Percentiles rank a stretch among this genome's conserved stretches.
These are phyloP conservation scores for Pseudococcus jackbeardsleyi DNA, from an alignment of 2,888 invertebrate species.

Conservation along the genomic window DNA sequence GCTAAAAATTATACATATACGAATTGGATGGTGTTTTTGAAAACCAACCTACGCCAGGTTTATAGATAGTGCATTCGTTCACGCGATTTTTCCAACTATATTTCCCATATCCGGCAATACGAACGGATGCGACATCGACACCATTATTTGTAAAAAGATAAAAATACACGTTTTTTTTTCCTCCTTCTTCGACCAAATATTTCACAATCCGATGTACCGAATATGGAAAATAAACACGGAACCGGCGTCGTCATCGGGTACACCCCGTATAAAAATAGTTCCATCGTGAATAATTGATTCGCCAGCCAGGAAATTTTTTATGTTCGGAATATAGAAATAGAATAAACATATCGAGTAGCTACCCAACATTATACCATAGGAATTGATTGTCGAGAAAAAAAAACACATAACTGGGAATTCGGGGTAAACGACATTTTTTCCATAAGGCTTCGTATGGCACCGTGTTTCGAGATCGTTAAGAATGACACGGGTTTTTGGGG, in stretches of 20 bases:
- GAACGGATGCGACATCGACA: not conserved
- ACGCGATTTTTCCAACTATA: not conserved
- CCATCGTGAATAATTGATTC: conserved; percentile 25
- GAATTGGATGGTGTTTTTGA: not conserved
- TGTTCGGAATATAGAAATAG: not conserved
- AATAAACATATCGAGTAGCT: not conserved
- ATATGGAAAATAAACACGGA: conserved; percentile 39
- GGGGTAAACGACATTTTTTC: not conserved
- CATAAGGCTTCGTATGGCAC: not conserved
- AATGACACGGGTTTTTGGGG: not conserved
- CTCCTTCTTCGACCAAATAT: not conserved
- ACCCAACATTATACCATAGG: not conserved
- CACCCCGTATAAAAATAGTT: not conserved
- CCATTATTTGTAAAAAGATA: not conserved
- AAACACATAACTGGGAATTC: not conserved
- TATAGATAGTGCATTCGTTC: not conserved
- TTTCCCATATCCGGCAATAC: not conserved
- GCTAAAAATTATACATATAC: not conserved
- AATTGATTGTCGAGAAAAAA: conserved; percentile 20
- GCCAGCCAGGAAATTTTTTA: conserved; percentile 20
- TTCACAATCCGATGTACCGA: not conserved
- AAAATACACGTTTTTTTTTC: not conserved
- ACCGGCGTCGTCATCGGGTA: not conserved
- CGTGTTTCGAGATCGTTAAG: not conserved
- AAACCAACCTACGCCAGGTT: not conserved